phyloP scores from a whole-genome alignment of 2,888 invertebrate genomes.

The Pristionchus exspectatus region DNA sequence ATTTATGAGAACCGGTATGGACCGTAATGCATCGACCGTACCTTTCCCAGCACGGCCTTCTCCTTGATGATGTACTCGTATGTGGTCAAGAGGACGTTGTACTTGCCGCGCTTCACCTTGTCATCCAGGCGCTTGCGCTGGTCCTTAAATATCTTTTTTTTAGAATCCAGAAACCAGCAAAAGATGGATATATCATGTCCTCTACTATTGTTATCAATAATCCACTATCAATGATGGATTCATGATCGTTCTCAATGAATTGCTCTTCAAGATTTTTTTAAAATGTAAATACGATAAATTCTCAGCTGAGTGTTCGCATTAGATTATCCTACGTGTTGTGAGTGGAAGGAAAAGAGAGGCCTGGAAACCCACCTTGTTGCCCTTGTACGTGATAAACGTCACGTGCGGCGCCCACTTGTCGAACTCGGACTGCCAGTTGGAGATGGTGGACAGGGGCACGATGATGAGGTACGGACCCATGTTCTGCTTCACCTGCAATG shows the following conservation, averaged over 20 bases:
- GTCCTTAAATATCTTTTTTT: constrained; percentile 57
- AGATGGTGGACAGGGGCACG: constrained; percentile 97
- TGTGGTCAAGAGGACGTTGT: constrained; percentile 97
- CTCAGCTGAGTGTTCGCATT: too few species aligned
- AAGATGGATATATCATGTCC: too few species aligned
- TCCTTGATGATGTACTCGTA: constrained; percentile 99
- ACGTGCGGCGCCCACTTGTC: constrained; percentile 99
- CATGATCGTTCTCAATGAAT: too few species aligned
- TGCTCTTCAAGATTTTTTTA: too few species aligned
- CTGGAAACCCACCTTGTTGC: constrained; percentile 92
- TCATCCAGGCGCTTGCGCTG: constrained; percentile 71
- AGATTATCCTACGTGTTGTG: too few species aligned
- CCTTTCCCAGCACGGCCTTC: constrained; percentile 94
- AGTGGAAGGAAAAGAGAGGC: too few species aligned
- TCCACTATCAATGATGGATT: too few species aligned
- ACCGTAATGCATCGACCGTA: background rate
- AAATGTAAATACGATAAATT: too few species aligned
- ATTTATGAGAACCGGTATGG: background rate
- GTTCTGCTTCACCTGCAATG: constrained; percentile 86
- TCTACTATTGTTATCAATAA: too few species aligned
- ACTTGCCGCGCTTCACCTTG: constrained; percentile 83
- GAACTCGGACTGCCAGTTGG: constrained; percentile 99
- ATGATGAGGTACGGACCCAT: constrained; percentile 98
- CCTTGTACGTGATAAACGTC: constrained; percentile 82
- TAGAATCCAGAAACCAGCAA: too few species aligned